phyloP scores from a whole-genome alignment of 2,797 vertebrate species.

The Phrynocephalus forsythii region DNA sequence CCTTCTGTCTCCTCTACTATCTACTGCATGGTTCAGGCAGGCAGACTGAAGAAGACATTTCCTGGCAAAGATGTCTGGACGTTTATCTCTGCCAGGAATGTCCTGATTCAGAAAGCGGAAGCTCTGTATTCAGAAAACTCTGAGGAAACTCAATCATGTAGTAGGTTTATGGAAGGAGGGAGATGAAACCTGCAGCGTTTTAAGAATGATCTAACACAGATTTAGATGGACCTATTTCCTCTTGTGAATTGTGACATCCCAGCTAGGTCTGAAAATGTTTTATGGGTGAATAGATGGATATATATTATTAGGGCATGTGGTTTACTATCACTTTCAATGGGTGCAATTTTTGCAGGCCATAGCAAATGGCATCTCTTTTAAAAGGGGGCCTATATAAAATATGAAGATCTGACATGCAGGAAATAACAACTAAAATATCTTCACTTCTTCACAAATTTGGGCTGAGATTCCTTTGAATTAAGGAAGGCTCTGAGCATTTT shows the following conservation, averaged over 20 bases:
- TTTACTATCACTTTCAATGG: conserved; percentile 29
- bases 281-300: conserved; percentile 20
- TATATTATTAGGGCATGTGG: conserved; percentile 5
- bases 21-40: neutral
- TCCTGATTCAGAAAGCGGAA: conserved; percentile 29
- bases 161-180: conserved; percentile 22
- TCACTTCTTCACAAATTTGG: conserved; percentile 37
- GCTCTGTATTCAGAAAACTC: conserved; percentile 33
- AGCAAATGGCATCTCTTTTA: conserved; percentile 35
- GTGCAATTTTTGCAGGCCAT: conserved; percentile 23
- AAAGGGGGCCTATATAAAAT: conserved; percentile 27
- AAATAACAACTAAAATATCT: conserved; percentile 32
- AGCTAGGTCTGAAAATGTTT: conserved; percentile 35
- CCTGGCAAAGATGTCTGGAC: conserved; percentile 23
- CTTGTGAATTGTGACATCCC: conserved; percentile 25
- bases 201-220: conserved; percentile 11
- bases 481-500: conserved; percentile 45
- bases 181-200: conserved; percentile 33
- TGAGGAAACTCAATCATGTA: conserved; percentile 23
- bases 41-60: conserved; percentile 22
- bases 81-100: conserved; percentile 36
- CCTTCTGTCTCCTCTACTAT: neutral
- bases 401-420: conserved; percentile 22
- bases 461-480: conserved; percentile 22
- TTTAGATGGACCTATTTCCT: conserved; percentile 31